Conservation (phyloP, 2,113 vertebrate genomes). For the Pangasianodon hypophthalmus region DNA sequence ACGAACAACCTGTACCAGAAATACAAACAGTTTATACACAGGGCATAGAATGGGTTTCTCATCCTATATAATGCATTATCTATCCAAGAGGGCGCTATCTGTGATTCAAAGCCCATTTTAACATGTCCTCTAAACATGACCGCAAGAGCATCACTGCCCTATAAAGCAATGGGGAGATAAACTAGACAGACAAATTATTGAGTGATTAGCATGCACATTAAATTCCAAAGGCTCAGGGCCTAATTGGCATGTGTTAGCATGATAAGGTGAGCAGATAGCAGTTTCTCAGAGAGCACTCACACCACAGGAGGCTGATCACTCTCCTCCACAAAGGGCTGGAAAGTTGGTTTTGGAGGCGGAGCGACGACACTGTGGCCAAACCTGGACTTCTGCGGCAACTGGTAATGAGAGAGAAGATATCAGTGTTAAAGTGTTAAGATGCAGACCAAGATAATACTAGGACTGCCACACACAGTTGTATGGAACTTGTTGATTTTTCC, state of each 20-base stretch:
- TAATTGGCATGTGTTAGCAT: background rate
- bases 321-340: constrained; percentile 91
- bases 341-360: constrained; percentile 74
- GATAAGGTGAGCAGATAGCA: background rate
- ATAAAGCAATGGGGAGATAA: constrained; percentile 15
- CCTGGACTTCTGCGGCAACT: constrained; percentile 71
- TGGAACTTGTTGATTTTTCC: background rate
- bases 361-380: constrained; percentile 60
- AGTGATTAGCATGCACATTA: constrained; percentile 14
- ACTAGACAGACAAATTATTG: background rate
- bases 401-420: background rate
- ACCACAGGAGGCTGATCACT: constrained; percentile 81
- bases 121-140: background rate
- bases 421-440: background rate
- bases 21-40: background rate
- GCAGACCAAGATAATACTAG: background rate
- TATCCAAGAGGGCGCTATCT: background rate
- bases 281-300: constrained; percentile 76
- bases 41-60: background rate
- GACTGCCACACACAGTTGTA: background rate
- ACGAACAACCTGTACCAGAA: background rate
- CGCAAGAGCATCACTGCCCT: background rate
- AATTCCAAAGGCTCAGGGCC: background rate
- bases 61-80: background rate
- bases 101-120: background rate